Evolutionary conservation across 2,888 invertebrate genomes (phyloP), one percentile per base, ranked within the genome.

Genomic region (Galeopsomyia nigrocyanea): DNA sequence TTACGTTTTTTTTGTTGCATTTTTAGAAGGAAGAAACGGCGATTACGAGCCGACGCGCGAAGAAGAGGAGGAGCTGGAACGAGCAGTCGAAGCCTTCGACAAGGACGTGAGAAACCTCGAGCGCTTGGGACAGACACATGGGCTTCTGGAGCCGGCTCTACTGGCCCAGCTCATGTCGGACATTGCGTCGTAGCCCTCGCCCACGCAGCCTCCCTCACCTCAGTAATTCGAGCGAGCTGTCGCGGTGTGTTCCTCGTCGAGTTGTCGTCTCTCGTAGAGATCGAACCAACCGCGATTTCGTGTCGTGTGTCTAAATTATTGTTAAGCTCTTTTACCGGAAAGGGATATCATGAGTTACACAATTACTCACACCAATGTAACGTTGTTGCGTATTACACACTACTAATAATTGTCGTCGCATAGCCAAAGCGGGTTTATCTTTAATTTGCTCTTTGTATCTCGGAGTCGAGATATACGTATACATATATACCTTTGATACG

Each of bases 51-150:
- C 92, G 50, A 90, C 92, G 62, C 90, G 91, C 83, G 95, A 95
- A 82, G 96, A 96, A 87, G 93, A 95, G 49, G 95, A 96, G 78
- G 96, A 96, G 84, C 87, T 96, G 79, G 95, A 96, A 83, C 91
- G 95, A 73, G 96, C 95, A 10, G 87, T 96, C 76, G 93, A 93
- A 79, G 92, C 92, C 61, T 94, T 93, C 57, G 93, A 93, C 82
- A 91, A 92, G 82, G 92, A 92, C 82, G 91, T 92, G 21, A 90
- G 92, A 84, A 91, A 91, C 71, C 86, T 92, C 79, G 92, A 92
- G 83, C 91, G 92, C 85, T 87, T 91, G 85, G 91, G 91, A 68
- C 89, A 89, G 78, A 87, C 90, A 6, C 89, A 89, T 75, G 89
- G 89, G 71, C 84, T 90, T 72, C 82, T 90, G 64, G 92, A 92